Evolutionary conservation across 2,888 invertebrate genomes (phyloP), one percentile per base, ranked within the genome.

Genomic region (Lypha dubia): DNA sequence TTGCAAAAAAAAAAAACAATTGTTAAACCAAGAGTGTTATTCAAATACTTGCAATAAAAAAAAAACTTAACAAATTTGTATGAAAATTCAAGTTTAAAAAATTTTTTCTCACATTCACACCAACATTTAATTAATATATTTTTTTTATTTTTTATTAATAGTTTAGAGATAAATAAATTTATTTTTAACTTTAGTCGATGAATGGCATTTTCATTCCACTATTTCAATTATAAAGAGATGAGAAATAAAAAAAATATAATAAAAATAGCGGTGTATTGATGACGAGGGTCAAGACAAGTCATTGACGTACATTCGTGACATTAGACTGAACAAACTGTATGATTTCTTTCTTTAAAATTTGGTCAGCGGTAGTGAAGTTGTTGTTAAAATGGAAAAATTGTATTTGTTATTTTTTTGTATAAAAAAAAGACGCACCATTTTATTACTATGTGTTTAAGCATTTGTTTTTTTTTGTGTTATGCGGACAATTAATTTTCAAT

Each of bases 211-310:
- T 63, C 35, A 70, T 82, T 63, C 35, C 75, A 62, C 46, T 63
- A 35, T 24, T 63, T 51, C 13, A 32, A 24, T 56, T 58, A 13
- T 70, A 28, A 32, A n/a, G 22, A 75, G 35, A 44, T 20, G 7
- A 35, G 3, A 4, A n/a, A 65, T 22, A 56, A 38, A 56, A 38
- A 22, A n/a, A 65, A 28, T 32, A 51, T 22, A 46, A n/a, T 35
- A 11, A 32, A 32, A n/a, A 56, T 24, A 51, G 22, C 32, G 62
- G 32, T 51, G 24, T 84, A 77, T 80, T 80, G 84, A 75, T 84
- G 84, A 75, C 81, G 84, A 75, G 81, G 84, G 84, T 84, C 84
- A 84, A 68, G 74, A 58, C 70, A 84, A 84, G 84, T 84, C 84
- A 84, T 84, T 84, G 84, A 70, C 56, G 13, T 51, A 46, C 24